A percentile compares a stretch with the other conserved stretches of the same genome.
Evolutionary conservation across 2,888 invertebrate species (phyloP).

Genomic region (Synergus itoensis): DNA sequence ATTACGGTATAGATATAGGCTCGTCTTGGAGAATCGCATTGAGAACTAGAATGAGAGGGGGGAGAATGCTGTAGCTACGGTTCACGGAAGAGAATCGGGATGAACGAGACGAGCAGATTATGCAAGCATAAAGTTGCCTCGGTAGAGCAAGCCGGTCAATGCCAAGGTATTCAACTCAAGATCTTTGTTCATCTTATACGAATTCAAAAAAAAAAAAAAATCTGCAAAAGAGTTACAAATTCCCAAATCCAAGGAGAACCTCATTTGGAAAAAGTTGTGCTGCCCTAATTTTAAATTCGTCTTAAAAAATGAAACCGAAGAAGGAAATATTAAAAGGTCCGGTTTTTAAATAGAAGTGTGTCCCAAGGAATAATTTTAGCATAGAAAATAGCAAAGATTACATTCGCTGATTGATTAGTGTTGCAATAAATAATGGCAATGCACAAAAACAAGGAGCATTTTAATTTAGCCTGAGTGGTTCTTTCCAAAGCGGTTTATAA

Average conservation of each 20-base stretch:
- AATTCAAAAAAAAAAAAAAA: too few relatives aligned
- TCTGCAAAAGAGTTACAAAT: not conserved
- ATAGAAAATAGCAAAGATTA: not conserved
- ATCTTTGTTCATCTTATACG: slow-evolving; percentile 9
- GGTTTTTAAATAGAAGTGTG: not conserved
- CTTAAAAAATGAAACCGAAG: not conserved
- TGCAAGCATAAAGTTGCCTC: slow-evolving; percentile 71
- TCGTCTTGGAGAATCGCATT: not conserved
- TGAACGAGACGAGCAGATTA: slow-evolving; percentile 76
- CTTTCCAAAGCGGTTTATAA: not conserved
- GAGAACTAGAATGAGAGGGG: not conserved
- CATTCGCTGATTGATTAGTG: slow-evolving; percentile 9
- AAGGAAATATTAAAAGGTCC: not conserved
- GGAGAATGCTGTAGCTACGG: slow-evolving; percentile 44
- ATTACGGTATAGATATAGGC: not conserved
- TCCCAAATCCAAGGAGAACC: not conserved
- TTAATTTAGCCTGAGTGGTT: not conserved
- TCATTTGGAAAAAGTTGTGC: not conserved
- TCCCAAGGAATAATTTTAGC: slow-evolving; percentile 1
- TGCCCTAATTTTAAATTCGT: not conserved
- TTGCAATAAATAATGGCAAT: slow-evolving; percentile 17
- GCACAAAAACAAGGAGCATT: slow-evolving; percentile 6
- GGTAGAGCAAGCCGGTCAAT: slow-evolving; percentile 76
- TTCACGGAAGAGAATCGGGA: slow-evolving; percentile 61
- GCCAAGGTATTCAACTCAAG: slow-evolving; percentile 73